Percentiles rank a stretch among this genome's conserved stretches.
Evolutionary conservation across 2,113 vertebrate genomes (phyloP).

Genomic region (Phaetusa simplex): DNA sequence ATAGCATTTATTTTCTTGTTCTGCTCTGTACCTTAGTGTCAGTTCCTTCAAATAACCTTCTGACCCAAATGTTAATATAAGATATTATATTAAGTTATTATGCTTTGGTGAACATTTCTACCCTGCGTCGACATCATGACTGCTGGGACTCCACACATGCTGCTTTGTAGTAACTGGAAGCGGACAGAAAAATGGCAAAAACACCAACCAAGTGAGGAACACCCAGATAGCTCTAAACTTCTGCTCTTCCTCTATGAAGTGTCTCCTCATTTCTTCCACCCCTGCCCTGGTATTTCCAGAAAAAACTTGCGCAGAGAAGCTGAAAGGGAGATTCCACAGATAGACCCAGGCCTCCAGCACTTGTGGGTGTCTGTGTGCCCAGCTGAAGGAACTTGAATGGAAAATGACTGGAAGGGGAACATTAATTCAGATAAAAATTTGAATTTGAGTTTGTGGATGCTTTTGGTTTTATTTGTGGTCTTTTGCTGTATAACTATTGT

Average conservation of each 20-base stretch:
- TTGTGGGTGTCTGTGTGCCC: background rate
- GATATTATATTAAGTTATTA: background rate
- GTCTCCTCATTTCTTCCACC: background rate
- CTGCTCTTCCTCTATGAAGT: background rate
- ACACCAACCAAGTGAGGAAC: background rate
- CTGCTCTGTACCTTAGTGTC: background rate
- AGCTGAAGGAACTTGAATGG: background rate
- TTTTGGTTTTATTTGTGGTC: background rate
- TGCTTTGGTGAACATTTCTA: background rate
- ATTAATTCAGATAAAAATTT: background rate
- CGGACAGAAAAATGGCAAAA: background rate
- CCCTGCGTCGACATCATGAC: background rate
- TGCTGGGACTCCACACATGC: background rate
- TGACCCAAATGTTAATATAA: background rate
- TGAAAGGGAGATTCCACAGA: background rate
- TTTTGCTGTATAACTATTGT: background rate
- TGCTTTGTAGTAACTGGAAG: background rate
- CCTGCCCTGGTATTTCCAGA: background rate
- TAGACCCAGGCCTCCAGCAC: background rate
- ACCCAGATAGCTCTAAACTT: background rate
- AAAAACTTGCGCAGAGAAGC: background rate
- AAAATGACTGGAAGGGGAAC: background rate
- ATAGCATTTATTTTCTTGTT: background rate
- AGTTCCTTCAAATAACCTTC: background rate
- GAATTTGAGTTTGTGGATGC: background rate